These are phyloP conservation scores for Adelosebastes latens DNA, from an alignment of 2,797 vertebrate species.

Conservation along the genomic window DNA sequence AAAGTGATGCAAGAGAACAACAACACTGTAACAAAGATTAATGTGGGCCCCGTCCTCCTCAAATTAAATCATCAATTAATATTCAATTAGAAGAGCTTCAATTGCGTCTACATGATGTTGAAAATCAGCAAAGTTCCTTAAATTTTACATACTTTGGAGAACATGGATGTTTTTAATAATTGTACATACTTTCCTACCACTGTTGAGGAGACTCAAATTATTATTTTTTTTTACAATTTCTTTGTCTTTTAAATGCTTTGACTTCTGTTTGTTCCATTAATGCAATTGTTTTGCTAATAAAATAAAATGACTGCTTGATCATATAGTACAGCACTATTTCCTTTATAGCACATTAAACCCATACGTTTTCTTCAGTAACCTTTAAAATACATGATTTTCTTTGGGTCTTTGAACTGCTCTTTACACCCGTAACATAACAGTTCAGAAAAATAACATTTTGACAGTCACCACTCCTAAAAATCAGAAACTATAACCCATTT, in stretches of 20 bases:
- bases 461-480: neutral
- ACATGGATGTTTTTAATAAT: neutral
- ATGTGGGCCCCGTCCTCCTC: conserved; percentile 37
- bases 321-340: neutral
- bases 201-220: neutral
- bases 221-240: neutral
- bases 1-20: conserved; percentile 36
- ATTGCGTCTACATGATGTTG: neutral
- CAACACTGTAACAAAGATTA: conserved; percentile 54
- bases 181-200: neutral
- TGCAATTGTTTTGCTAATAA: neutral
- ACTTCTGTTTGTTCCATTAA: neutral
- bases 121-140: neutral
- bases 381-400: neutral
- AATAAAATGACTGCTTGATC: neutral
- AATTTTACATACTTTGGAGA: neutral
- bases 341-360: neutral
- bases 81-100: conserved; percentile 1
- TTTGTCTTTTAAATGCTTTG: neutral
- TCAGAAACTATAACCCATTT: neutral
- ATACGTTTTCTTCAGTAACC: neutral
- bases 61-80: conserved; percentile 46
- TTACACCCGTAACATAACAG: neutral
- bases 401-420: neutral
- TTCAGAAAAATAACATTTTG: neutral